Conservation (phyloP, 2,113 vertebrate genomes). For the Mirounga angustirostris region DNA sequence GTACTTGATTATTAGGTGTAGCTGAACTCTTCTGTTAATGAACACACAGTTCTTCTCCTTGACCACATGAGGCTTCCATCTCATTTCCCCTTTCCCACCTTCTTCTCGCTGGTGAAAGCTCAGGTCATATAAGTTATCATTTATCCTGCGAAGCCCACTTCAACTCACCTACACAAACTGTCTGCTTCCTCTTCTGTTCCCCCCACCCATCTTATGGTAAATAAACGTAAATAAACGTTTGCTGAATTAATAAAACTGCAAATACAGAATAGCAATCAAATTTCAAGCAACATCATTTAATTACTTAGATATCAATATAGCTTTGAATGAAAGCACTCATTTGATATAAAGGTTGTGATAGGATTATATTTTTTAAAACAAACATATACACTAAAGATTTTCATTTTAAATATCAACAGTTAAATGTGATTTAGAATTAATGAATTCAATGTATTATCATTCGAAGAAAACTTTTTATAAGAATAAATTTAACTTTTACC, state of each 20-base stretch:
- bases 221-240: not conserved
- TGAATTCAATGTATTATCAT: slow-evolving; percentile 1
- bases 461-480: not conserved
- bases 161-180: not conserved
- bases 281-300: not conserved
- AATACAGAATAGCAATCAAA: slow-evolving; percentile 10
- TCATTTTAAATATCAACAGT: slow-evolving; percentile 26
- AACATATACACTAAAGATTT: not conserved
- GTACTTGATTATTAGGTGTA: not conserved
- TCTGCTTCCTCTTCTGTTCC: not conserved
- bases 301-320: not conserved
- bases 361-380: slow-evolving; percentile 26
- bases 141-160: not conserved
- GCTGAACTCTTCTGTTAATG: no score
- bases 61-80: not conserved
- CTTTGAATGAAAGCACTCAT: not conserved
- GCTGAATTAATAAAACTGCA: not conserved
- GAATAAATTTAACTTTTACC: not conserved
- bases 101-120: not conserved
- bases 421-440: slow-evolving; percentile 36
- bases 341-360: not conserved
- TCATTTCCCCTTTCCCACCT: not conserved
- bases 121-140: not conserved
- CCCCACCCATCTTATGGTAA: not conserved
- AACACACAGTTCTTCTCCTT: not conserved